Conservation (phyloP, 2,113 vertebrate genomes). For the Cyprinus carpio region DNA sequence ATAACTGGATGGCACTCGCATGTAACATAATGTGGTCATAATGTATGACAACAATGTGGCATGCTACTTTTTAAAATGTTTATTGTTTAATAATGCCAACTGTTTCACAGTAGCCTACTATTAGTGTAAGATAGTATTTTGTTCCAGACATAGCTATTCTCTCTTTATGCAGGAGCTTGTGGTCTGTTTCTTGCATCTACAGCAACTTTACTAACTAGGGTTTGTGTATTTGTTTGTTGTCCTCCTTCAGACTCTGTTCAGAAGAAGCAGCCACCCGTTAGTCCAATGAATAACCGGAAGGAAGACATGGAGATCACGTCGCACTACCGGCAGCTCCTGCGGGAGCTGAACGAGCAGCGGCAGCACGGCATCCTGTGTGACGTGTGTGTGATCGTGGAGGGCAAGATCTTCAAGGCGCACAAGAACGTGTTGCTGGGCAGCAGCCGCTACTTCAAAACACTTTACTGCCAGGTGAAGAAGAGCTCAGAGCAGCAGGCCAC, state of each 20-base stretch:
- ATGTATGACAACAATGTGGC: background rate
- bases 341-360: constrained; percentile 96
- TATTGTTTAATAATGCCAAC: background rate
- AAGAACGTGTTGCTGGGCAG: constrained; percentile 96
- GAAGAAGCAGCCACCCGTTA: constrained; percentile 77
- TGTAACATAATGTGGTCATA: background rate
- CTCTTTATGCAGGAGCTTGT: background rate
- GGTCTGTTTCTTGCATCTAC: background rate
- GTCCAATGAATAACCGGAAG: constrained; percentile 94
- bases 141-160: too few relatives aligned
- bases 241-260: constrained; percentile 76
- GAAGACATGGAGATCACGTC: constrained; percentile 99
- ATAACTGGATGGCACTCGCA: background rate
- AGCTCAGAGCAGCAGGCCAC: constrained; percentile 90
- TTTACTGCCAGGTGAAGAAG: constrained; percentile 98
- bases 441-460: constrained; percentile 97
- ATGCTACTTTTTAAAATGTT: background rate
- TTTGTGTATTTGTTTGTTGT: background rate
- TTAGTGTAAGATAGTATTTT: too few relatives aligned
- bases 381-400: constrained; percentile 93
- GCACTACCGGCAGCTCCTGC: constrained; percentile 95
- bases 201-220: constrained; percentile 10
- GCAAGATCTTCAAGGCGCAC: constrained; percentile 97
- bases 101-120: background rate
- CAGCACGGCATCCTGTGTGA: constrained; percentile 97